Evolutionary conservation across 2,797 vertebrate species (phyloP), one percentile per base, ranked within the genome.

Genomic region (Poeciliopsis presidionis): DNA sequence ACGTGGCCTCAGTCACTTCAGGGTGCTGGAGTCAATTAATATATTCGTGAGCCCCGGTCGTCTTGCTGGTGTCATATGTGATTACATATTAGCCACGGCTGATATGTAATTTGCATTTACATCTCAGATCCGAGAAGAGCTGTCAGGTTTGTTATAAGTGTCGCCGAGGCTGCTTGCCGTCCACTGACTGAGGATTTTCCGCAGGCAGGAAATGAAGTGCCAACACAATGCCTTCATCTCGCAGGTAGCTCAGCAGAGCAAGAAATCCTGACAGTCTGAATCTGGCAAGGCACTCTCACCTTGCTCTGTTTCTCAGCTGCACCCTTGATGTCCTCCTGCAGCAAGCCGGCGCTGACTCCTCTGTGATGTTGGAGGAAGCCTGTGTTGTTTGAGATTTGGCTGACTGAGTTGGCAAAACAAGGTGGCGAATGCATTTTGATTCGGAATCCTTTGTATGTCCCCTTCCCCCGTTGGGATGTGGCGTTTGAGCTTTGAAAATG

Each of bases 321-420:
- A 86, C 87, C 91, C 92, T 94, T 94, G 91, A 94, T 92, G 93
- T 94, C 88, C 83, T 90, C 86, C 87, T 88, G 91, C 91, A 82
- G 93, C 86, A 90, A 90, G 88, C 89, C 91, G 74, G 85, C 76
- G 87, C 90, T 90, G 88, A 90, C 91, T 89, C 73, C 78, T 90
- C 90, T 93, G 91, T 94, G 94, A 94, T 93, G 94, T 92, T 80
- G 89, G 83, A 90, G 82, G 88, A 87, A 90, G 93, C 90, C 93
- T 94, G 92, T 92, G 90, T 93, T 93, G 93, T 94, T 94, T 90
- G 92, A 93, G 94, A 94, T 95, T 94, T 94, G 92, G 93, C 93
- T 85, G 90, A 92, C 90, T 90, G 90, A 93, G 91, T 92, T 94
- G 94, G 93, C 94, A 95, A 93, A 94, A 92, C 90, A 93, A 93